Evolutionary conservation across 92 coral and sea anemone species (phyloP).

Genomic region (Virgularia gustaviana): DNA sequence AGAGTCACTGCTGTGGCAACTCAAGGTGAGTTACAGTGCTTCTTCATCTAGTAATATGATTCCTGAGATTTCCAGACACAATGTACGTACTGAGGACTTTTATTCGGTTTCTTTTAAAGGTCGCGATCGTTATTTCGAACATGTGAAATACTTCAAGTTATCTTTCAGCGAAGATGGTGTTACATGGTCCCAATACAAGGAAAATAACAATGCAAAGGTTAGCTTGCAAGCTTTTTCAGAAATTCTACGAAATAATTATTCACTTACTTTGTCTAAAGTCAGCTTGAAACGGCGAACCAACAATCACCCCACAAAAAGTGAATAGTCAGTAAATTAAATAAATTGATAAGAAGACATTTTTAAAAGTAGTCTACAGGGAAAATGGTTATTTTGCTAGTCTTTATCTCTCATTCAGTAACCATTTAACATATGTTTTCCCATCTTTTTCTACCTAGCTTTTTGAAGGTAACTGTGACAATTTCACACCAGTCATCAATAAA

Average conservation of each 20-base stretch:
- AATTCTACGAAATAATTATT: background rate
- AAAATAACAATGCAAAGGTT: conserved; percentile 66
- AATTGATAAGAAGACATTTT: too few relatives aligned
- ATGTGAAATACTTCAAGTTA: conserved; percentile 67
- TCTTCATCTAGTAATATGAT: too few relatives aligned
- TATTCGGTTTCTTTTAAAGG: conserved; percentile 42
- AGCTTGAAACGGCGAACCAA: background rate
- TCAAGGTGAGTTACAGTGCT: conserved; percentile 65
- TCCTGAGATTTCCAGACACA: too few relatives aligned
- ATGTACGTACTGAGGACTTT: background rate
- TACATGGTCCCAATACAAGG: conserved; percentile 65
- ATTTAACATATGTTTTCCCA: too few relatives aligned
- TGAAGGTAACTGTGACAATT: conserved; percentile 92
- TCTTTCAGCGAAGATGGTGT: conserved; percentile 75
- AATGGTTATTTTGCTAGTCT: too few relatives aligned
- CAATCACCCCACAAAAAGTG: too few relatives aligned
- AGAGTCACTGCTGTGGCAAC: conserved; percentile 84
- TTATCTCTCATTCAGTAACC: too few relatives aligned
- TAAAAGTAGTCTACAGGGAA: too few relatives aligned
- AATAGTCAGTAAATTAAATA: too few relatives aligned
- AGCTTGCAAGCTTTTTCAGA: background rate
- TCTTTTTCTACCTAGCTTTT: too few relatives aligned
- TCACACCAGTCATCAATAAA: conserved; percentile 73
- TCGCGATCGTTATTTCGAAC: conserved; percentile 81
- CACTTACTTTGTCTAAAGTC: background rate